Percentiles rank a stretch among this genome's conserved stretches.
Conservation (phyloP, 2,113 vertebrate genomes). For the Gopherus flavomarginatus region DNA sequence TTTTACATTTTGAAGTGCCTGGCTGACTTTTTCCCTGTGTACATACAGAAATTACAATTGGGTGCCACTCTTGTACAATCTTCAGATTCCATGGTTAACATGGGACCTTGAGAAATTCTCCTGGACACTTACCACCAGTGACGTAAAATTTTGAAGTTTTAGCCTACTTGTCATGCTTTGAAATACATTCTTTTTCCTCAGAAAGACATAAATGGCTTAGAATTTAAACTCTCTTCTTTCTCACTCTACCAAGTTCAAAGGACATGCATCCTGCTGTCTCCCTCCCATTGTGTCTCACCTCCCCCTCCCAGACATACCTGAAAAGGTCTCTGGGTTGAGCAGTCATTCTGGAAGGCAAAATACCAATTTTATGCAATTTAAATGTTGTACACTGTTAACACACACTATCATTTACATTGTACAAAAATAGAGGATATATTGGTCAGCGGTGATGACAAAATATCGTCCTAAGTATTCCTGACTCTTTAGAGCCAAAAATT, state of each 20-base stretch:
- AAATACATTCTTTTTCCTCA: not conserved
- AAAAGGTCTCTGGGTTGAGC: not conserved
- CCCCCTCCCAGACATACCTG: not conserved
- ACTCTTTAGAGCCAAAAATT: slow-evolving; percentile 30
- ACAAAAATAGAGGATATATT: not conserved
- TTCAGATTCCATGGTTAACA: not conserved
- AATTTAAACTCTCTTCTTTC: not conserved
- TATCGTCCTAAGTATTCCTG: slow-evolving; percentile 19
- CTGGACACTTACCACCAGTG: not conserved
- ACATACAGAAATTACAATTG: not conserved
- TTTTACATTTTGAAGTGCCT: not conserved
- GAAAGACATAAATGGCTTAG: not conserved
- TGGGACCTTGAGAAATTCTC: not conserved
- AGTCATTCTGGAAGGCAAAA: not conserved
- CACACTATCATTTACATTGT: not conserved
- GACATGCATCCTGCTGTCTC: accelerated
- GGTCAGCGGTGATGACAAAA: not conserved
- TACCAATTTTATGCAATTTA: not conserved
- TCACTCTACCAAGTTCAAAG: not conserved
- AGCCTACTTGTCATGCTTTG: not conserved
- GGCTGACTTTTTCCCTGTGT: not conserved
- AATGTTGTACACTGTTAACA: not conserved
- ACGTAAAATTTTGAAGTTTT: not conserved
- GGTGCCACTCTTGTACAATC: not conserved
- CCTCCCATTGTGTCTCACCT: not conserved